phyloP scores from a whole-genome alignment of 2,888 invertebrate genomes.

The Leucoma salicis region DNA sequence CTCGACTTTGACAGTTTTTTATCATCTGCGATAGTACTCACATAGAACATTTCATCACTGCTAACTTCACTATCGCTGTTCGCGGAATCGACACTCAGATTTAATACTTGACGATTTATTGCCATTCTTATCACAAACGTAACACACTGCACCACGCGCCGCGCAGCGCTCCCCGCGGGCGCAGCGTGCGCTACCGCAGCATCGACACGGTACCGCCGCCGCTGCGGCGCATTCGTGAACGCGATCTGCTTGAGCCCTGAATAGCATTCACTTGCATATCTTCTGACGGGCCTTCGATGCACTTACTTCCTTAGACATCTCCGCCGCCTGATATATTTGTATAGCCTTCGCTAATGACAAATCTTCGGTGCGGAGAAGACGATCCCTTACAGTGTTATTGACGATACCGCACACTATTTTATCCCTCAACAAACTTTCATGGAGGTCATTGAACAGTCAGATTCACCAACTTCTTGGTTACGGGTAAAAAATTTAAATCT shows the following conservation, averaged over 20 bases:
- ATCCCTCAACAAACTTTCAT: neutral
- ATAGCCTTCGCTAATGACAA: neutral
- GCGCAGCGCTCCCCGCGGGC: neutral
- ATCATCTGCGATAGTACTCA: no score
- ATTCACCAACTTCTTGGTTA: no score
- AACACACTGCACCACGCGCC: neutral
- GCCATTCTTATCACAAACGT: neutral
- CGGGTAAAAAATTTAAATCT: no score
- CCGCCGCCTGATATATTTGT: slow-evolving; percentile 6
- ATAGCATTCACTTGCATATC: neutral
- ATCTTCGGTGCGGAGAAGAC: neutral
- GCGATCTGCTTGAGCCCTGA: no score
- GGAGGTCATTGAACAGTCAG: neutral
- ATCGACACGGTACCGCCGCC: neutral
- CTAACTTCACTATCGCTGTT: no score
- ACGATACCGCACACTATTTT: neutral
- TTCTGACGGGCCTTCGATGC: slow-evolving; percentile 1
- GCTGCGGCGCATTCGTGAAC: neutral
- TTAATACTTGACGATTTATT: no score
- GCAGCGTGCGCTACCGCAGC: neutral
- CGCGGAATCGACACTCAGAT: no score
- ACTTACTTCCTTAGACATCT: slow-evolving; percentile 4
- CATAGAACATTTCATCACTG: no score
- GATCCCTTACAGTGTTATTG: neutral
- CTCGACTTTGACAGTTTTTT: no score